A percentile compares a stretch with the other conserved stretches of the same genome.
phyloP scores from a whole-genome alignment of 2,113 vertebrate species.

The Callorhinus ursinus region DNA sequence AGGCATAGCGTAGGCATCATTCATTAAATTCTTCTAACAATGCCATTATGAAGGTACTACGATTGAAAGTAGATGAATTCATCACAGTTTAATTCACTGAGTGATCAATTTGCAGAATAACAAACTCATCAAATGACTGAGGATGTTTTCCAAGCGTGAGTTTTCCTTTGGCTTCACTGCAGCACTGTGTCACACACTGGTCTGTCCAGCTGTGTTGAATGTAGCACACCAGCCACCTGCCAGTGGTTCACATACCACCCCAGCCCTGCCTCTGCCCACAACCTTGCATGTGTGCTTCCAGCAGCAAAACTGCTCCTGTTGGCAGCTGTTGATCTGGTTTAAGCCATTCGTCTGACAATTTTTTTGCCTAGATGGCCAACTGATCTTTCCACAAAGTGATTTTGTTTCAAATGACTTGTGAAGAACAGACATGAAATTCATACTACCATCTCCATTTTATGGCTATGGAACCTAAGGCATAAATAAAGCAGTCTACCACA shows the following conservation, averaged over 20 bases:
- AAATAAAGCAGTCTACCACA: neutral
- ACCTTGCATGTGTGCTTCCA: neutral
- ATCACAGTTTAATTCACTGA: neutral
- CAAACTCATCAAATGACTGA: neutral
- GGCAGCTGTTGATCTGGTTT: neutral
- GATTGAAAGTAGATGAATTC: neutral
- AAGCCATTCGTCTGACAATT: neutral
- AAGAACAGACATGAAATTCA: neutral
- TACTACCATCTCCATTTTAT: neutral
- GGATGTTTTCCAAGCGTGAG: neutral
- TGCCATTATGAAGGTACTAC: neutral
- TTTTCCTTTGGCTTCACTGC: neutral
- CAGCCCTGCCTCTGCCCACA: neutral
- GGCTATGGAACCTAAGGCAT: neutral
- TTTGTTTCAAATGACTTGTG: neutral
- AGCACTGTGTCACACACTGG: neutral
- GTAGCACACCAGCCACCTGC: rapidly evolving
- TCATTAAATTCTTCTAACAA: neutral
- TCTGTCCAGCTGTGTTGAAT: too few species aligned
- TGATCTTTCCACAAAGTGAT: neutral
- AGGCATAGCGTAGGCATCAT: neutral
- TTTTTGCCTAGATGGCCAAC: slow-evolving; percentile 2
- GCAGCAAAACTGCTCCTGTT: neutral
- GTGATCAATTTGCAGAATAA: neutral
- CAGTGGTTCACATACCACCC: too few species aligned